Percentiles rank a stretch among this genome's conserved stretches.
These are phyloP conservation scores for Melanaphis sacchari DNA, from an alignment of 1,140 invertebrate species.

Conservation along the genomic window DNA sequence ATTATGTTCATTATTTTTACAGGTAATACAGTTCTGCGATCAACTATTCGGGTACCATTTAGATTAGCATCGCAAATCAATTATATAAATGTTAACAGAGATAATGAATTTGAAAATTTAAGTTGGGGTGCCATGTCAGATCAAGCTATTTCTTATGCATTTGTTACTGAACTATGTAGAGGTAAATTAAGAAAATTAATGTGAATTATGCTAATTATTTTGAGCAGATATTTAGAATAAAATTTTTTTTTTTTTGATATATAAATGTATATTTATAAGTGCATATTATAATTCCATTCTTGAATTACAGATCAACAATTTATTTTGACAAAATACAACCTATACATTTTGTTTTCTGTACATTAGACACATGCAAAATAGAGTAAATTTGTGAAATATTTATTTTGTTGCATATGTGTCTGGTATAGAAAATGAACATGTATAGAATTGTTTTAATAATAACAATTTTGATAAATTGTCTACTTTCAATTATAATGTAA, in stretches of 20 bases:
- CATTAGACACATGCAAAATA: not conserved
- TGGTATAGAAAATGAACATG: not conserved
- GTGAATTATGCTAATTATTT: not conserved
- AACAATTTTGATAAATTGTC: not conserved
- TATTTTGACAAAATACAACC: not conserved
- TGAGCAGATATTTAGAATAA: not conserved
- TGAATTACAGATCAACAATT: not conserved
- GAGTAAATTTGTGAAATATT: not conserved
- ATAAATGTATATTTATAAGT: too few species aligned
- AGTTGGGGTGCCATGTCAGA: conserved; percentile 31
- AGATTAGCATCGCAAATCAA: conserved; percentile 11
- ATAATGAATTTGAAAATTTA: conserved; percentile 46
- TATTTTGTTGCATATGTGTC: not conserved
- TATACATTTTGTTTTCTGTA: not conserved
- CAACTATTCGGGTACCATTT: conserved; percentile 26
- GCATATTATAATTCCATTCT: not conserved
- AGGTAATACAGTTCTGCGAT: conserved; percentile 42
- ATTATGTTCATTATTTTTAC: conserved; percentile 13
- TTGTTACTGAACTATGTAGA: conserved; percentile 44
- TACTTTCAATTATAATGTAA: not conserved
- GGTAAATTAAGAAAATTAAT: conserved; percentile 25
- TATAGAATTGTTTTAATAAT: not conserved
- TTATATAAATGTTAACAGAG: conserved; percentile 42
- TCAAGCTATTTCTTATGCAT: conserved; percentile 53
- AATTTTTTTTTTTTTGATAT: not conserved